Percentiles rank a stretch among this genome's conserved stretches.
phyloP scores from a whole-genome alignment of 2,113 vertebrate genomes.

The Nothobranchius furzeri region DNA sequence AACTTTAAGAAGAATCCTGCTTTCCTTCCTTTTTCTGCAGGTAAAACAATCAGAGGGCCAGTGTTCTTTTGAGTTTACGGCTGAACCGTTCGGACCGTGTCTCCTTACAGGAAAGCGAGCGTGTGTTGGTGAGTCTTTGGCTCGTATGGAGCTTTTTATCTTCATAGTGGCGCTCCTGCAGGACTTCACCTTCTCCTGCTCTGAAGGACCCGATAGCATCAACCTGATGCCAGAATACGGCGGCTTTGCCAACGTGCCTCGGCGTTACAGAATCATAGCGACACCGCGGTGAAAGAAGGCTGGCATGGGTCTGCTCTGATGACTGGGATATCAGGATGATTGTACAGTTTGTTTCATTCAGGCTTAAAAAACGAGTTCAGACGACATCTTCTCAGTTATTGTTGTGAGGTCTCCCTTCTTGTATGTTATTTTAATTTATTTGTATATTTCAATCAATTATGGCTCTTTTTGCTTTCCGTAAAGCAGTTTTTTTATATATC shows the following conservation, averaged over 20 bases:
- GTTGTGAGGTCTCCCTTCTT: no score
- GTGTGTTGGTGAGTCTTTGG: slow-evolving; percentile 78
- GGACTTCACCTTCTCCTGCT: slow-evolving; percentile 72
- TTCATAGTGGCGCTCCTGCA: slow-evolving; percentile 76
- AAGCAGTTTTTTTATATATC: no score
- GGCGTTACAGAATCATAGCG: slow-evolving; percentile 64
- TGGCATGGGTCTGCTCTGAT: no score
- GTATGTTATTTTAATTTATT: no score
- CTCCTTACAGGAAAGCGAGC: slow-evolving; percentile 70
- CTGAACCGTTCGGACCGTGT: background rate
- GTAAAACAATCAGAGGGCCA: slow-evolving; percentile 14
- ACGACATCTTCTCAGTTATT: no score
- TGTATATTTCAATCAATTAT: no score
- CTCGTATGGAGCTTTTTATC: slow-evolving; percentile 82
- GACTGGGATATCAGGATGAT: no score
- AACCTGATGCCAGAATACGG: slow-evolving; percentile 69
- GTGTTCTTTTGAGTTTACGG: background rate
- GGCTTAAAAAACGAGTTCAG: no score
- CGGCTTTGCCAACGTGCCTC: slow-evolving; percentile 63
- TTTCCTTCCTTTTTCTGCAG: slow-evolving; percentile 62
- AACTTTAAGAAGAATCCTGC: slow-evolving; percentile 64
- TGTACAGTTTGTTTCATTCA: no score
- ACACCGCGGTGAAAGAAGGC: slow-evolving; percentile 53
- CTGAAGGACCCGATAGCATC: slow-evolving; percentile 60
- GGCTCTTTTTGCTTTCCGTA: no score